Base-by-base conservation (phyloP, 2,797 vertebrate genomes). In the Anas acuta region DNA sequence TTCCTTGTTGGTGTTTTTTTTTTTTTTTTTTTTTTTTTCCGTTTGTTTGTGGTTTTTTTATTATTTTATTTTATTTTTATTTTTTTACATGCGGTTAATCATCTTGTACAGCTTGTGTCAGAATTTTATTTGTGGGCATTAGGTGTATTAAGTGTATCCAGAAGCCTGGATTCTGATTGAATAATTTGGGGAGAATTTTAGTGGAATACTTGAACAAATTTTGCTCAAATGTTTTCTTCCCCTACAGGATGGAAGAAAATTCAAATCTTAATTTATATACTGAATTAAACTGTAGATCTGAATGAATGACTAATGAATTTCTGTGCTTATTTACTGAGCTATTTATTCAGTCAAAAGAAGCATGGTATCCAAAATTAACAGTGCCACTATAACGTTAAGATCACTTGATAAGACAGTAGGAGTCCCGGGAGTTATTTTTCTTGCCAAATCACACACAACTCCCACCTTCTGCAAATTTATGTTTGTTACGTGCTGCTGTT, bases 291-390 rank as follows among this genome's bases (percentile, higher is more conserved):
- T 79, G 51, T 15, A 7, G 61, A 72, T 58, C 91, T 69, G 76
- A 92, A 88, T 53, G 81, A 95, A 64, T 77, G 72, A 74, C 53
- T 92, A 85, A 91, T 94, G 78, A 91, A 91, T 87, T 93, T 76
- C 71, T 79, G 43, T 35, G 65, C 26, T 78, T 92, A 78, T 86
- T 96, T 90, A 88, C 71, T 17, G 25, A 89, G 74, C 75, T 89
- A 82, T 86, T 88, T 94, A 70, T 91, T 91, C 71, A 86, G 28
- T 53, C 41, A 37, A 66, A 79, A 88, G 87, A 90, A 87, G 70
- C 35, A 37, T 9, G 16, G 53, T 58, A 78, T 75, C 87, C 76
- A 86, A 81, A 94, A 96, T 91, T 84, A 96, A 76, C 76, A 0
- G 1, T 88, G 73, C 54, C 45, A 93, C 79, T 91, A 32, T 57